These are phyloP conservation scores for zebrafish (Danio rerio) DNA, from an alignment of 2,113 vertebrate genomes.

Conservation along the genomic window GRCz12tu NC_133179.1:10361001-10361500, in stretches of 20 bases:
- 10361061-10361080: too few species aligned
- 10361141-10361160: not conserved
- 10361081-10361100: too few species aligned
- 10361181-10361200: slow-evolving; percentile 89
- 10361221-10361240: slow-evolving; percentile 81
- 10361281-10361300: slow-evolving; percentile 91
- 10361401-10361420: not conserved
- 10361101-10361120: too few species aligned
- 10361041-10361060: too few species aligned
- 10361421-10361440: slow-evolving; percentile 71
- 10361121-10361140: not conserved
- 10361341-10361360: slow-evolving; percentile 88
- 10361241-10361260: slow-evolving; percentile 73
- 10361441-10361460: slow-evolving; percentile 80
- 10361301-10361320: slow-evolving; percentile 89
- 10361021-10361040: too few species aligned
- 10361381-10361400: not conserved
- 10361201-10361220: slow-evolving; percentile 80
- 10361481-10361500: slow-evolving; percentile 68
- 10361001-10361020: too few species aligned
- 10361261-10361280: slow-evolving; percentile 76
- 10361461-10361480: slow-evolving; percentile 75
- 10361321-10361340: slow-evolving; percentile 88
- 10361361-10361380: not conserved
- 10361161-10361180: slow-evolving; percentile 54